Percentiles rank a stretch among this genome's conserved stretches.
phyloP scores from a whole-genome alignment of 2,113 vertebrate species.

The Baryphthengus martii region DNA sequence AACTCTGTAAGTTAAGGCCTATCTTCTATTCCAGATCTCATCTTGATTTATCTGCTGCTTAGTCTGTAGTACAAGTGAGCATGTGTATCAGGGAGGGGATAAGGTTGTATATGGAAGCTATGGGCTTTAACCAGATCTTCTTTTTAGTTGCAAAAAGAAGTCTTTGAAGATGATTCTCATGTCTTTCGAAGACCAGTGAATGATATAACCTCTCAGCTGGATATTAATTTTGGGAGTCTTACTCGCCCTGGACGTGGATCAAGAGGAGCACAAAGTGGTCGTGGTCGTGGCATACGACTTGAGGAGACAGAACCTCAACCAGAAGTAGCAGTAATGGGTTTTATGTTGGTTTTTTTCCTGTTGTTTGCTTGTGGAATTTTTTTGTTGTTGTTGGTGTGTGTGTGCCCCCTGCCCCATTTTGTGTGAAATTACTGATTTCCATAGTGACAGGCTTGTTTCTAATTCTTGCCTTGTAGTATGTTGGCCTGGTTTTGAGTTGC shows the following conservation, averaged over 20 bases:
- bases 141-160: slow-evolving; percentile 71
- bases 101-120: background rate
- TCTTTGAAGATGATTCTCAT: slow-evolving; percentile 74
- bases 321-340: slow-evolving; percentile 61
- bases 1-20: background rate
- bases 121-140: background rate
- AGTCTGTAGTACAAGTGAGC: background rate
- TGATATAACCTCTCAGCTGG: slow-evolving; percentile 91
- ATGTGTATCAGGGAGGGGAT: background rate
- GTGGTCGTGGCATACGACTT: slow-evolving; percentile 59
- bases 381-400: background rate
- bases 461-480: background rate
- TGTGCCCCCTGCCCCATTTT: background rate
- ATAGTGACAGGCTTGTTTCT: background rate
- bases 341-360: background rate
- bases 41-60: background rate
- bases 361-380: background rate
- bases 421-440: background rate
- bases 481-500: background rate
- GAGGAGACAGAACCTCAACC: slow-evolving; percentile 17
- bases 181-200: slow-evolving; percentile 84
- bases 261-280: slow-evolving; percentile 78
- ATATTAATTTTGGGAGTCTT: slow-evolving; percentile 93
- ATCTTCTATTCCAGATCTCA: background rate
- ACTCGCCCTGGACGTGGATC: slow-evolving; percentile 79